Percentiles rank a stretch among this genome's conserved stretches.
Conservation (phyloP, 2,113 vertebrate genomes). For the Marcusenius ussheri region DNA sequence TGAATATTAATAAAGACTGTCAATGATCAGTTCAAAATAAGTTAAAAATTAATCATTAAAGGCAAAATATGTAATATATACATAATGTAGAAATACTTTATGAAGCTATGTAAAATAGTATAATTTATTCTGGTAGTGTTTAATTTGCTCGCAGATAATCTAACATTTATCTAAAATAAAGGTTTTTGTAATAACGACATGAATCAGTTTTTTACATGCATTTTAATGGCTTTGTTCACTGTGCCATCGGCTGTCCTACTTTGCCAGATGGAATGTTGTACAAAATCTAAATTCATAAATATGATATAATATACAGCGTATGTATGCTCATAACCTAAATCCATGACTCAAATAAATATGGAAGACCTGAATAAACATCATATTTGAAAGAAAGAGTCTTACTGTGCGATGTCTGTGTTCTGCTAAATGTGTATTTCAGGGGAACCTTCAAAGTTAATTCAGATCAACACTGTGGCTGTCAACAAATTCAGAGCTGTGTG, state of each 20-base stretch:
- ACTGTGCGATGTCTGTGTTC: background rate
- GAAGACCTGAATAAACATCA: background rate
- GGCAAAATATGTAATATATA: background rate
- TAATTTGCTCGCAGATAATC: background rate
- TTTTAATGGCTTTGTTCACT: background rate
- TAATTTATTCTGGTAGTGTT: background rate
- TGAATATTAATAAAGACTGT: background rate
- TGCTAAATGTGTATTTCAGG: background rate
- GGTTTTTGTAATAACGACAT: background rate
- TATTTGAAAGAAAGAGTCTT: background rate
- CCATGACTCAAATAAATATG: background rate
- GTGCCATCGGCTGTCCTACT: background rate
- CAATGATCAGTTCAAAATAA: background rate
- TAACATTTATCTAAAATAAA: background rate
- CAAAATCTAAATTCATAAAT: background rate
- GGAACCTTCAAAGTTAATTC: background rate
- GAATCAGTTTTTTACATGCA: background rate
- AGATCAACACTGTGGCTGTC: slow-evolving; percentile 3
- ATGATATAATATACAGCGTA: background rate
- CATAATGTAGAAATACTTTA: background rate
- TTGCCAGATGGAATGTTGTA: background rate
- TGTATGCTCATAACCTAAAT: background rate
- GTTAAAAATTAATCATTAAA: background rate
- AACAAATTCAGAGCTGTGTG: background rate
- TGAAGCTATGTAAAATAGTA: background rate